Evolutionary conservation across 2,113 vertebrate species (phyloP).

Genomic region (Hydrochoerus hydrochaeris): DNA sequence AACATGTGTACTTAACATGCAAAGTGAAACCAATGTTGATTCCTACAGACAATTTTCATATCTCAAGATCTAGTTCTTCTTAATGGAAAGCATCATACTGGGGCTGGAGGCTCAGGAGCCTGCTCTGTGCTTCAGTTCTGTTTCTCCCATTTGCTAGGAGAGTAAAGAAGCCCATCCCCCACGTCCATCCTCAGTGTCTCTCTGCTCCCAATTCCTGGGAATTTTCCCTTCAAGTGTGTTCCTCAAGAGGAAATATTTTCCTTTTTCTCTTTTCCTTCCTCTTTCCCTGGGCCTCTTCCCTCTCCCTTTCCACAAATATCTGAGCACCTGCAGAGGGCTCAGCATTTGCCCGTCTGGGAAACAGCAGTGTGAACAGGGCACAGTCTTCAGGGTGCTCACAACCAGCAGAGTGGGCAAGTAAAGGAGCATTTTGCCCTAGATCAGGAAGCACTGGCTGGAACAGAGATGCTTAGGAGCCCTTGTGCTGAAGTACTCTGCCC

Average conservation of each 20-base stretch:
- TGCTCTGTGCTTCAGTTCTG: not conserved
- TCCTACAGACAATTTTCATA: slow-evolving; percentile 32
- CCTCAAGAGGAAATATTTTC: not conserved
- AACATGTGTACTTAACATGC: not conserved
- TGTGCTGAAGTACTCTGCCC: not conserved
- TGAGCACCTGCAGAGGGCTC: not conserved
- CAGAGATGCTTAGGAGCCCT: not conserved
- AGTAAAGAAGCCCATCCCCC: not conserved
- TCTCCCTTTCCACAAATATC: not conserved
- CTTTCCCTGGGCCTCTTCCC: not conserved
- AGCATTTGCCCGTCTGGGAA: not conserved
- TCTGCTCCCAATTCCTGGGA: not conserved
- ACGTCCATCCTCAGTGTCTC: not conserved
- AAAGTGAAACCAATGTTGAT: slow-evolving; percentile 49
- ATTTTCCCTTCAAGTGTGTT: not conserved
- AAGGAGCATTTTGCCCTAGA: not conserved
- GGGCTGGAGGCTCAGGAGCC: not conserved
- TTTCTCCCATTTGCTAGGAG: not conserved
- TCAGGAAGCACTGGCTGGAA: not conserved
- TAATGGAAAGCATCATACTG: not conserved
- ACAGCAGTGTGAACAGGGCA: not conserved
- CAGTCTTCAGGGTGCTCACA: not conserved
- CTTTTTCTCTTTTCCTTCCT: not conserved
- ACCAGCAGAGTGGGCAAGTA: too few species aligned
- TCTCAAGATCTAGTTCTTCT: slow-evolving; percentile 38